Evolutionary conservation across 2,888 invertebrate genomes (phyloP).

Genomic region (Parnassius apollo): DNA sequence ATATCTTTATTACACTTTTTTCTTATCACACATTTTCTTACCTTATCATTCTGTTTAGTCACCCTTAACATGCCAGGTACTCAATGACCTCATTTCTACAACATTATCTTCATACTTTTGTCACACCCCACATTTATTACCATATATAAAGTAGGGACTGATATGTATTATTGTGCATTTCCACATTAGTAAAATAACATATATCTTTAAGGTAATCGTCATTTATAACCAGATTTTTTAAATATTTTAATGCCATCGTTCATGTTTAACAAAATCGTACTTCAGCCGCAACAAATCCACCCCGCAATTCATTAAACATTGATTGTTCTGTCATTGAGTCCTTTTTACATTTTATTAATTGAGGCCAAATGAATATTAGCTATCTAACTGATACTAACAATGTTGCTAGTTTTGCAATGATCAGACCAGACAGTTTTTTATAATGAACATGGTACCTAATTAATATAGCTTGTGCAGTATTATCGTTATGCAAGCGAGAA

Average conservation of each 20-base stretch:
- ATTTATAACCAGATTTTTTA: not conserved
- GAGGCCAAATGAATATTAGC: constrained; percentile 66
- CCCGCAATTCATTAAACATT: constrained; percentile 57
- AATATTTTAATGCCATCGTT: not conserved
- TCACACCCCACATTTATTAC: too few species aligned
- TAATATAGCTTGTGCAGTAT: constrained; percentile 6
- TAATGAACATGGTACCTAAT: constrained; percentile 6
- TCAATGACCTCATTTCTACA: too few species aligned
- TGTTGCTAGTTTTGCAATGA: constrained; percentile 18
- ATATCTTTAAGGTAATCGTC: too few species aligned
- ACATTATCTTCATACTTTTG: too few species aligned
- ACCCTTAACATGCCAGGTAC: too few species aligned
- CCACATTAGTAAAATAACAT: too few species aligned
- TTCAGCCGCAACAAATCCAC: constrained; percentile 42
- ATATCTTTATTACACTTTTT: too few species aligned
- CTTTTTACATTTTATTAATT: constrained; percentile 67
- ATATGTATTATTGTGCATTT: too few species aligned
- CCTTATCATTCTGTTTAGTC: too few species aligned
- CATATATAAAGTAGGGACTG: too few species aligned
- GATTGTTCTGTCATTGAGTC: constrained; percentile 71
- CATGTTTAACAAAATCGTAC: constrained; percentile 22
- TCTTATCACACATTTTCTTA: too few species aligned
- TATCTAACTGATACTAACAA: constrained; percentile 46
- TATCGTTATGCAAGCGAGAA: constrained; percentile 3
- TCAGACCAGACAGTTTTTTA: constrained; percentile 6